Conservation (phyloP, 2,113 vertebrate genomes). For the Actenoides hombroni region DNA sequence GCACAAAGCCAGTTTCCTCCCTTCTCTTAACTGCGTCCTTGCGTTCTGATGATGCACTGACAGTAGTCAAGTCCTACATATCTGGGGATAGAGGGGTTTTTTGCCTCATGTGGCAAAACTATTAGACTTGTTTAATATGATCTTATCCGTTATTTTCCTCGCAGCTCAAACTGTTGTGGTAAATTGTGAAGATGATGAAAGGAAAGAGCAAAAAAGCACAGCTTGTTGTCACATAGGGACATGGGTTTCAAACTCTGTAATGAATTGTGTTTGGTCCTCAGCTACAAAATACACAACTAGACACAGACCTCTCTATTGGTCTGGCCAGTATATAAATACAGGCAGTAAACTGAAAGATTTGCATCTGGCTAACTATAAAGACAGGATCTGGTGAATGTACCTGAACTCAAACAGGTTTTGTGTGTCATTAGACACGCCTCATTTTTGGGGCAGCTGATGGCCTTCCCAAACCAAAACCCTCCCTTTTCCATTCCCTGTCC, state of each 20-base stretch:
- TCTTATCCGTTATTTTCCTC: background rate
- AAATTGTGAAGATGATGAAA: background rate
- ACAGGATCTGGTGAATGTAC: background rate
- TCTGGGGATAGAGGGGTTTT: background rate
- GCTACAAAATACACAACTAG: background rate
- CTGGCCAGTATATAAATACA: background rate
- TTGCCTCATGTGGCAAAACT: background rate
- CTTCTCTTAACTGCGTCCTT: background rate
- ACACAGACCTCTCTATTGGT: background rate
- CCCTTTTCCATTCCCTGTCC: background rate
- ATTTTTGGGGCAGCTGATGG: background rate
- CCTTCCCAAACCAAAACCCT: background rate
- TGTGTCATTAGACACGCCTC: background rate
- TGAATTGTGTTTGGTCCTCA: background rate
- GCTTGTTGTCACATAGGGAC: background rate
- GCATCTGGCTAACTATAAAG: background rate
- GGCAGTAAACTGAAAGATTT: background rate
- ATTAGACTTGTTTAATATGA: background rate
- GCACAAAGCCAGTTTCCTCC: background rate
- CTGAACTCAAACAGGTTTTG: background rate
- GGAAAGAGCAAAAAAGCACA: background rate
- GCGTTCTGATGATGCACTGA: background rate
- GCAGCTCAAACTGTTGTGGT: background rate
- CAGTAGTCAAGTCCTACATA: background rate
- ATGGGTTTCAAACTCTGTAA: accelerated